These are phyloP conservation scores for Drosophila gaucha DNA, from an alignment of 2,888 invertebrate genomes.

Conservation along the genomic window DNA sequence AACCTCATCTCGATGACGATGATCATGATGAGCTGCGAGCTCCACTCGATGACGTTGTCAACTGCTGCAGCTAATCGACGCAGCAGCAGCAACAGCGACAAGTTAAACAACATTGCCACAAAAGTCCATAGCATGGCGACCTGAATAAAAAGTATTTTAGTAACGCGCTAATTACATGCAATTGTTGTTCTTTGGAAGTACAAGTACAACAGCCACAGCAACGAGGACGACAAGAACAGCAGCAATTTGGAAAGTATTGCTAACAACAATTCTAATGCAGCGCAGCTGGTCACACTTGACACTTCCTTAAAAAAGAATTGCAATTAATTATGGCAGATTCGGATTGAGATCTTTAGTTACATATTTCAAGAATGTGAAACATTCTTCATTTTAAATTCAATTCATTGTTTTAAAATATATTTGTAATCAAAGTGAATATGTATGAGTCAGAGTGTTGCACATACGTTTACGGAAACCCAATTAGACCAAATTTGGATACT, in stretches of 20 bases:
- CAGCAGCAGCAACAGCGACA: conserved; percentile 17
- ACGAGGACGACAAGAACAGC: conserved; percentile 22
- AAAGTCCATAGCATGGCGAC: conserved; percentile 63
- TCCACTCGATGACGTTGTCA: conserved; percentile 59
- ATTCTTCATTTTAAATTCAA: no score
- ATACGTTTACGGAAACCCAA: no score
- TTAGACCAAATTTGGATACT: not conserved
- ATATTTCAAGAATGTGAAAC: no score
- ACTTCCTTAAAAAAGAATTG: not conserved
- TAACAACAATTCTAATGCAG: not conserved
- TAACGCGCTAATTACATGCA: conserved; percentile 74
- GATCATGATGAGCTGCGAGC: conserved; percentile 17
- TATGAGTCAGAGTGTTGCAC: no score
- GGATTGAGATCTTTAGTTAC: not conserved
- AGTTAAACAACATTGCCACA: conserved; percentile 54
- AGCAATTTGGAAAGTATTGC: conserved; percentile 13
- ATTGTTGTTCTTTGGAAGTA: conserved; percentile 63
- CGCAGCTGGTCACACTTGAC: conserved; percentile 8
- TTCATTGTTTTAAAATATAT: no score
- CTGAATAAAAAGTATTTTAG: conserved; percentile 74
- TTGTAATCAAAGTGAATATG: not conserved
- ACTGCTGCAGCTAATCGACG: conserved; percentile 51
- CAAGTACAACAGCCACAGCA: conserved; percentile 38
- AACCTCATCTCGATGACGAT: conserved; percentile 29
- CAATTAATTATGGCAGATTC: conserved; percentile 1